phyloP scores from a whole-genome alignment of 2,113 vertebrate genomes.

The Strigops habroptila region DNA sequence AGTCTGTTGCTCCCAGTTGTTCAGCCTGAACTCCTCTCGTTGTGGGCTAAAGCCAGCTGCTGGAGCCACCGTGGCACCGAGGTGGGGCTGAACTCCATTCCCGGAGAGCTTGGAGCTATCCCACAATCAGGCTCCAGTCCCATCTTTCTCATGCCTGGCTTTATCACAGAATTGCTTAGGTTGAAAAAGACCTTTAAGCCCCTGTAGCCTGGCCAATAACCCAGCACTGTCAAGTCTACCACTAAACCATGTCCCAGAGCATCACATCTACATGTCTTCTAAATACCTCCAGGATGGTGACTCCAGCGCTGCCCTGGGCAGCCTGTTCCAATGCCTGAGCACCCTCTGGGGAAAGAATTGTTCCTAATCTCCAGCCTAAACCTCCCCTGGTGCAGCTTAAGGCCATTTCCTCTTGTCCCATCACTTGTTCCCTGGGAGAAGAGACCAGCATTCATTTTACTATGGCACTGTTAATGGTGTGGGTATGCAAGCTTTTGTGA shows the following conservation, averaged over 20 bases:
- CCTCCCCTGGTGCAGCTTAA: not conserved
- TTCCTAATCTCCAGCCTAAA: not conserved
- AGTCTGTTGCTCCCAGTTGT: not conserved
- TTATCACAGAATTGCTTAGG: not conserved
- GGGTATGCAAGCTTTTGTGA: not conserved
- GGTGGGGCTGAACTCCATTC: not conserved
- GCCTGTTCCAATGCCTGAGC: not conserved
- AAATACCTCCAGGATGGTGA: not conserved
- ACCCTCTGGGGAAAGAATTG: not conserved
- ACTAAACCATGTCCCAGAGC: not conserved
- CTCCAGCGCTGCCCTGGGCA: not conserved
- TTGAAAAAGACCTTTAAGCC: not conserved
- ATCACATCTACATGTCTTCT: not conserved
- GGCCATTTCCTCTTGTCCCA: not conserved
- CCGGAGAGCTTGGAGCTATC: not conserved
- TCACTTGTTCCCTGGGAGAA: not conserved
- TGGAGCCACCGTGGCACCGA: fast-evolving
- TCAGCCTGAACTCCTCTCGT: not conserved
- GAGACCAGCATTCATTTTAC: not conserved
- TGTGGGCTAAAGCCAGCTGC: not conserved
- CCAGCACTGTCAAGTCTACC: not conserved
- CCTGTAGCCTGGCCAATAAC: not conserved
- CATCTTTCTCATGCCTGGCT: not conserved
- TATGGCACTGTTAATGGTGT: not conserved
- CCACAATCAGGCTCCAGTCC: fast-evolving